Evolutionary conservation across 2,888 invertebrate genomes (phyloP), one percentile per base, ranked within the genome.

Genomic region (Synanthedon vespiformis): DNA sequence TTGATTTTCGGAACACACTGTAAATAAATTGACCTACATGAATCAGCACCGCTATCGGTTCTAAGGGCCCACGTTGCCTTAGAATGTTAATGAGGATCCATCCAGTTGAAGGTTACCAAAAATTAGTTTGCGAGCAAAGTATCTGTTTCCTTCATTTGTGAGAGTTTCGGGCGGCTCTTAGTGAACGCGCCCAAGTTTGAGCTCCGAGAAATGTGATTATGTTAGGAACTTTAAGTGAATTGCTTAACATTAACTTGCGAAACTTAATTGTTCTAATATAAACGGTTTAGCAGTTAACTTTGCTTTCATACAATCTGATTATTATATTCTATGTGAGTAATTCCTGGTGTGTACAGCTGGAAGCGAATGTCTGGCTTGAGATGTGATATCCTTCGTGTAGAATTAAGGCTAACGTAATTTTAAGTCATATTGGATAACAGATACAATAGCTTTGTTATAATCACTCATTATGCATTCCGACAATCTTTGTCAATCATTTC

Each of bases 231-330:
- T 79, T 77, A 80, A 80, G 77, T 74, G 75, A 78, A 80, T 80
- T 79, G 74, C 77, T 77, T 70, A 68, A 75, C 79, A 77, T 74
- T 74, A 77, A 79, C 74, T 81, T 73, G 67, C 64, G 65, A 74
- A 80, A 74, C 74, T 76, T 73, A 74, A 78, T 81, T 80, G 79
- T 80, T 81, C 68, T 69, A 72, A 76, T 71, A 72, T 77, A 77
- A 81, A 75, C 72, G 70, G 67, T 76, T 80, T 76, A 74, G 65
- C 61, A 63, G 59, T 61, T 64, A 76, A 80, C 73, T 77, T 80
- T 70, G 71, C 68, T 74, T 66, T 76, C 61, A 66, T 67, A 65
- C 63, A 74, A 74, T 70, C 68, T 68, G 62, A 66, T 55, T 49
- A 52, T 51, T 48, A 22, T 48, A 18, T 22, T 48, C 22, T 11